A percentile compares a stretch with the other conserved stretches of the same genome.
Evolutionary conservation across 2,888 invertebrate genomes (phyloP).

Genomic region (Eupithecia insigniata): DNA sequence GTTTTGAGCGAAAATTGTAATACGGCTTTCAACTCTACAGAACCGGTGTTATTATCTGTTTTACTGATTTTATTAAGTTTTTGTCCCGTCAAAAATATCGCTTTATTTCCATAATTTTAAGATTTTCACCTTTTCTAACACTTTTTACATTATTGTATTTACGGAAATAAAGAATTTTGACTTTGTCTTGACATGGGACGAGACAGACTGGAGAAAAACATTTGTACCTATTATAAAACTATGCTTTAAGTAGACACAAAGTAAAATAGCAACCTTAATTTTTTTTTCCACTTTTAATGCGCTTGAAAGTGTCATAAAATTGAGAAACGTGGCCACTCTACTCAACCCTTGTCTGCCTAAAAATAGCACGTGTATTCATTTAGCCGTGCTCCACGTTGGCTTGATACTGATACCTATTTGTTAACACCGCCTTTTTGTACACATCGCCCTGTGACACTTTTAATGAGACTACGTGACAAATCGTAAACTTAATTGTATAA

Average conservation of each 20-base stretch:
- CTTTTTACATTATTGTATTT: too few relatives aligned
- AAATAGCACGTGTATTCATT: constrained; percentile 54
- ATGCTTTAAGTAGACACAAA: not conserved
- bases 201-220: not conserved
- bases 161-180: too few relatives aligned
- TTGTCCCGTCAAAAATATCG: too few relatives aligned
- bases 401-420: constrained; percentile 42
- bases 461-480: not conserved
- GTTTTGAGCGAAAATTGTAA: too few relatives aligned
- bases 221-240: too few relatives aligned
- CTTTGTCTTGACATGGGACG: not conserved
- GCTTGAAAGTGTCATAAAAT: constrained; percentile 41
- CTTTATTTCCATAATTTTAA: too few relatives aligned
- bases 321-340: constrained; percentile 45
- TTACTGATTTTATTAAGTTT: not conserved
- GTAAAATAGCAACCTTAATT: not conserved
- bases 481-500: not conserved
- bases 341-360: constrained; percentile 51
- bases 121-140: too few relatives aligned
- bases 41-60: too few relatives aligned
- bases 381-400: constrained; percentile 46
- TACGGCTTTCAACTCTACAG: too few relatives aligned
- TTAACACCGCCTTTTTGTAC: not conserved
- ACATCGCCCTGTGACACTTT: not conserved
- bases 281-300: not conserved